Evolutionary conservation across 2,888 invertebrate species (phyloP).

Genomic region (Junonia oenone): DNA sequence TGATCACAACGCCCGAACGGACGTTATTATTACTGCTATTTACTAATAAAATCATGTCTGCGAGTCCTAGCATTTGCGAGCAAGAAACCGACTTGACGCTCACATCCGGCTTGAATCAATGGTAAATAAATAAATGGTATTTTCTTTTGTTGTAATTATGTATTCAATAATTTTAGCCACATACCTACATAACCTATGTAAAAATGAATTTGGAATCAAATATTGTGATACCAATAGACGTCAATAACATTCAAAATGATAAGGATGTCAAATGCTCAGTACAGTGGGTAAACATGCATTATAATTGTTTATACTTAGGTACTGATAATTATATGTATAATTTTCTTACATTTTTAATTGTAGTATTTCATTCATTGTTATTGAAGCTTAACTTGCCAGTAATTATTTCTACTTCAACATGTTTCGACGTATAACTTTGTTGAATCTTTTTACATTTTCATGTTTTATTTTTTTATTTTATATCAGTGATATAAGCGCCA

Average conservation of each 20-base stretch:
- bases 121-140: not conserved
- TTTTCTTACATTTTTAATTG: conserved; percentile 18
- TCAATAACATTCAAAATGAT: conserved; percentile 58
- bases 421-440: conserved; percentile 19
- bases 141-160: not conserved
- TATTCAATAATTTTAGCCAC: not conserved
- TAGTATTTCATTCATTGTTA: conserved; percentile 22
- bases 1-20: no score
- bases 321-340: conserved; percentile 13
- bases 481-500: conserved; percentile 31
- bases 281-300: conserved; percentile 28
- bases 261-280: conserved; percentile 57
- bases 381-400: conserved; percentile 13
- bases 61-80: not conserved
- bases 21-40: not conserved
- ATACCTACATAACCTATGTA: not conserved
- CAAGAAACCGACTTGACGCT: not conserved
- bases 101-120: not conserved
- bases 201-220: conserved; percentile 8
- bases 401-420: conserved; percentile 20
- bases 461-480: conserved; percentile 29
- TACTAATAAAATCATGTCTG: not conserved
- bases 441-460: conserved; percentile 23
- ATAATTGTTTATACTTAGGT: conserved; percentile 26
- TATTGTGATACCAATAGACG: conserved; percentile 35